These are phyloP conservation scores for Spizella passerina DNA, from an alignment of 2,797 vertebrate genomes.

Conservation along the genomic window DNA sequence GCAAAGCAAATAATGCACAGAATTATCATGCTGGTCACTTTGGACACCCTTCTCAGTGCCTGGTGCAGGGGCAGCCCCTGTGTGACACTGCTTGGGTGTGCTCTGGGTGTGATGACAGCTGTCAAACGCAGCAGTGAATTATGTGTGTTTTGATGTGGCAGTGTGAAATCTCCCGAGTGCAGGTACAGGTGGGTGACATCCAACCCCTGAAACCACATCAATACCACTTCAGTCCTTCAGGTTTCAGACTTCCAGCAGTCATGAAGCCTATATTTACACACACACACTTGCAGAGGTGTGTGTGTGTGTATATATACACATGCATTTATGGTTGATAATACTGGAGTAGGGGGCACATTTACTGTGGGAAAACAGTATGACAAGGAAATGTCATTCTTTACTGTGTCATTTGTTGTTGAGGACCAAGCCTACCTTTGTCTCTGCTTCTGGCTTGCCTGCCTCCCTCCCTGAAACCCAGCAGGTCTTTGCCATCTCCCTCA, in stretches of 20 bases:
- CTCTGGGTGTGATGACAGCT: background rate
- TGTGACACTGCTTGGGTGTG: background rate
- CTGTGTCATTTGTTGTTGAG: background rate
- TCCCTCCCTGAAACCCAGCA: background rate
- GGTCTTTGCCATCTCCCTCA: background rate
- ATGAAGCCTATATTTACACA: background rate
- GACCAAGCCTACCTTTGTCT: background rate
- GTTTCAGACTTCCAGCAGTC: background rate
- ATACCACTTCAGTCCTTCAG: background rate
- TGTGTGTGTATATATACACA: accelerated
- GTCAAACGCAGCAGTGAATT: background rate
- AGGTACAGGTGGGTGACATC: background rate
- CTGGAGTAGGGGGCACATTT: background rate
- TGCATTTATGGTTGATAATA: background rate
- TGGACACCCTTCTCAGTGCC: accelerated
- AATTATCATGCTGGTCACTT: background rate
- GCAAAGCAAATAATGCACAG: background rate
- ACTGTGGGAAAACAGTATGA: background rate
- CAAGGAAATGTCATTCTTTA: background rate
- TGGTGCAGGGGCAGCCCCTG: background rate
- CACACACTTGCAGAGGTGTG: accelerated
- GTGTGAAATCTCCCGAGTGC: accelerated
- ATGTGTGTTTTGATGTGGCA: accelerated
- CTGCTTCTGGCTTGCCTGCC: background rate
- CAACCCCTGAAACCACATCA: constrained; percentile 2